Evolutionary conservation across 2,888 invertebrate genomes (phyloP), one percentile per base, ranked within the genome.

Genomic region (Pollenia amentaria): DNA sequence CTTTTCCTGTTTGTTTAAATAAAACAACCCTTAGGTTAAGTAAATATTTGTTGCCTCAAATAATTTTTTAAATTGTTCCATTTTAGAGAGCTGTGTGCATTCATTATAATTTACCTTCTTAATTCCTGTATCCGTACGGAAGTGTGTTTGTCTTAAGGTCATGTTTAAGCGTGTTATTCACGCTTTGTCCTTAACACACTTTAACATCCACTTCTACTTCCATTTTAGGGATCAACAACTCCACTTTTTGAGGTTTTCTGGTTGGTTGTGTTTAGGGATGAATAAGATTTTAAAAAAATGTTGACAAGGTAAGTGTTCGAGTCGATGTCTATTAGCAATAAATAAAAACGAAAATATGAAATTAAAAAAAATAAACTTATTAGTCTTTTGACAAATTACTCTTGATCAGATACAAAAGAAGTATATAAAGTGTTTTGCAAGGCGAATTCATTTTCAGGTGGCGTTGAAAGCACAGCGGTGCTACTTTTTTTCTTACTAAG

Each of bases 111-210:
- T 38, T 67, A 12, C 51, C 53, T 69, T 40, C 69, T 51, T 67
- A 7, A 51, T 18, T 18, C 18, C 42, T 42, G 18, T 40, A 40
- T 69, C 40, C 40, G 38, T 60, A 60, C 60, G 79, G 70, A 79
- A 79, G 62, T 79, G 51, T 42, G 51, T 78, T 78, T 60, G 9
- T 12, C 21, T 69, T 69, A 48, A 21, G 51, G 38, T 79, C 40
- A 11, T 38, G 46, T 29, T 70, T 69, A 84, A 84, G 84, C 64
- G 84, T 84, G 79, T 75, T 79, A 55, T 55, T 55, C 84, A 84
- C 79, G 21, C 67, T 69, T 62, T 67, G 40, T 62, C 62, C 48
- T 62, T 55, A 72, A 57, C 14, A 44, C 29, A 6, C 29, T 48
- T 46, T 4, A 4, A 29, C 29, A 29, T 29, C 29, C 16, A 51